phyloP scores from a whole-genome alignment of 1,140 invertebrate genomes.

The Drosophila eugracilis region DNA sequence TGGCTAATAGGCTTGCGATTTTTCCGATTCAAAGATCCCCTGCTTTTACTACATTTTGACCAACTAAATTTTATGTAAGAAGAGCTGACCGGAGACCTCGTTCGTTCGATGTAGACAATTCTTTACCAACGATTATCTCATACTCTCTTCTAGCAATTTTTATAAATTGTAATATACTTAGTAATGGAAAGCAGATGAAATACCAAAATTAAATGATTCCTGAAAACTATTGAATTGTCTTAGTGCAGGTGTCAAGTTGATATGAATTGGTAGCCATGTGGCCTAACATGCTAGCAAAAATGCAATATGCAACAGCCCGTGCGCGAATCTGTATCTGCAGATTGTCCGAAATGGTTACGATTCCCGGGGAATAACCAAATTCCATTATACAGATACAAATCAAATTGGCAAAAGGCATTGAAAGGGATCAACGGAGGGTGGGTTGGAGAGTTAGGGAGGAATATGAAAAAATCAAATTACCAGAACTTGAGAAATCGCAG shows the following conservation, averaged over 20 bases:
- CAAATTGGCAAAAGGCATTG: constrained; percentile 61
- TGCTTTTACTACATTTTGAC: background rate
- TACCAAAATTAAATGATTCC: too few species aligned
- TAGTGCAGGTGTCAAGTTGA: constrained; percentile 5
- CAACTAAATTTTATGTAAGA: background rate
- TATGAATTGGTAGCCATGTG: constrained; percentile 40
- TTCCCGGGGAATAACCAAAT: constrained; percentile 47
- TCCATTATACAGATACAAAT: constrained; percentile 78
- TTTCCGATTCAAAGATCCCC: background rate
- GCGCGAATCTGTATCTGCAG: constrained; percentile 35
- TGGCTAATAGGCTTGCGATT: background rate
- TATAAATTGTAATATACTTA: background rate
- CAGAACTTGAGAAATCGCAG: constrained; percentile 73
- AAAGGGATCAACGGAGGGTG: constrained; percentile 16
- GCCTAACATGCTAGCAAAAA: constrained; percentile 39
- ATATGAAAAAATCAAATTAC: constrained; percentile 77
- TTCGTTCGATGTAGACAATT: too few species aligned
- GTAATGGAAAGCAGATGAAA: too few species aligned
- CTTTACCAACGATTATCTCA: background rate
- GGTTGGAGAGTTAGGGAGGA: constrained; percentile 21
- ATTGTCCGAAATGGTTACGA: constrained; percentile 34
- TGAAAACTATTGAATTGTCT: too few species aligned
- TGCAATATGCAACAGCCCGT: constrained; percentile 19
- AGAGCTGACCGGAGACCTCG: too few species aligned
- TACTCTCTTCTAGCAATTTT: background rate